Base-by-base conservation (phyloP, 2,888 invertebrate species). In the Orchesellides sinensis region DNA sequence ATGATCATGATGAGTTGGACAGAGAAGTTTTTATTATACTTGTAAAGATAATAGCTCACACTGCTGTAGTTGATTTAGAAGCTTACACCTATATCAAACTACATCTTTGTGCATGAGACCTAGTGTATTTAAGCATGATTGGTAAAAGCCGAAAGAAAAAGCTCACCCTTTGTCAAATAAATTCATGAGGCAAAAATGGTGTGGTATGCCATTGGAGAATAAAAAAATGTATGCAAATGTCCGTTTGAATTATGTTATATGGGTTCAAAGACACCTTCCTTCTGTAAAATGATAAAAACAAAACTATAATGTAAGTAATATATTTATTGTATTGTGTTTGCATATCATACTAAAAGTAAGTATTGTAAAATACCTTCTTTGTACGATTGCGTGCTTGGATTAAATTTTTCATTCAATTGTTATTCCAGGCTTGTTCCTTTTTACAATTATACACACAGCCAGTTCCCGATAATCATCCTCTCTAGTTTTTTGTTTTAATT, bases 261-360 rank as follows among this genome's bases (percentile, higher is more conserved):
- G 74, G 52, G 74, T 74, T 74, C 74, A 74, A 74, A 74, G 74
- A 74, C 74, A 74, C 52, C 56, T 63, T 59, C n/a, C 14, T 5
- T 12, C 21, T 59, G 40, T 14, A 10, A 40, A 14, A 14, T 40
- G n/a, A 40, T 40, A 40, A 40, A 40, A 40, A 40, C n/a, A 40
- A 40, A n/a, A 40, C 14, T 14, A 40, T 14, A 40, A 40, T 40
- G 40, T n/a, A n/a, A n/a, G n/a, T n/a, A 40, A 40, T 40, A 40
- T 5, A 40, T 40, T 40, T n/a, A 40, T 2, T 40, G 14, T 40
- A 40, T n/a, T 40, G 40, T 40, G n/a, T n/a, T n/a, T n/a, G n/a
- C n/a, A n/a, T n/a, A n/a, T n/a, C n/a, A n/a, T n/a, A n/a, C n/a
- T n/a, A n/a, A n/a, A n/a, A n/a, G n/a, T n/a, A n/a, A n/a, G n/a